Percentiles rank a stretch among this genome's conserved stretches.
Evolutionary conservation across 2,797 vertebrate species (phyloP).

Genomic region (Phataginus tricuspis): DNA sequence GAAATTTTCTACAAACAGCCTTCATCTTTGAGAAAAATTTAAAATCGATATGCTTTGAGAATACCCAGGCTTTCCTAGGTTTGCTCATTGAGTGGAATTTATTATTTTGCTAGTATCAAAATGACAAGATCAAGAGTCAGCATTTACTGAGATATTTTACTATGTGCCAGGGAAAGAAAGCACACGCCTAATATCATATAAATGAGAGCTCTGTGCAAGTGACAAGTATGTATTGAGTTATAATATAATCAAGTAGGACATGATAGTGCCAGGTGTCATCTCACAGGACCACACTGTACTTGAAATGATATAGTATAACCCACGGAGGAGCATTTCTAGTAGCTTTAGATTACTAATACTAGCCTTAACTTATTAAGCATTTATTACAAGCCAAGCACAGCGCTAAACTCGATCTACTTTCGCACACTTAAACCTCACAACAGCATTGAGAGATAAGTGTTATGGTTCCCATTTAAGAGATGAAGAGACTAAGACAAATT

Average conservation of each 20-base stretch:
- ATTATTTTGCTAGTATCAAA: conserved; percentile 16
- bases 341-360: not conserved
- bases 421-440: conserved; percentile 22
- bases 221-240: not conserved
- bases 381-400: not conserved
- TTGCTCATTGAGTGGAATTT: not conserved
- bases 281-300: not conserved
- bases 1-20: conserved; percentile 5
- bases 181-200: not conserved
- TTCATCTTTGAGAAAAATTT: conserved; percentile 51
- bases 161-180: not conserved
- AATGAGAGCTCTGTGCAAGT: not conserved
- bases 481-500: conserved; percentile 78
- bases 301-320: not conserved
- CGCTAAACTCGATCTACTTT: not conserved
- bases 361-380: not conserved
- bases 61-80: conserved; percentile 18
- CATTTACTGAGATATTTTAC: conserved; percentile 27
- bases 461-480: not conserved
- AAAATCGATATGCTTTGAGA: conserved; percentile 51
- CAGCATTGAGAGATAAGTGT: not conserved
- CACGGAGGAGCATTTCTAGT: not conserved
- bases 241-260: not conserved
- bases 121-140: conserved; percentile 23
- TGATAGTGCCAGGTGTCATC: not conserved